phyloP scores from a whole-genome alignment of 2,888 invertebrate genomes.

The Nomada ferruginata region DNA sequence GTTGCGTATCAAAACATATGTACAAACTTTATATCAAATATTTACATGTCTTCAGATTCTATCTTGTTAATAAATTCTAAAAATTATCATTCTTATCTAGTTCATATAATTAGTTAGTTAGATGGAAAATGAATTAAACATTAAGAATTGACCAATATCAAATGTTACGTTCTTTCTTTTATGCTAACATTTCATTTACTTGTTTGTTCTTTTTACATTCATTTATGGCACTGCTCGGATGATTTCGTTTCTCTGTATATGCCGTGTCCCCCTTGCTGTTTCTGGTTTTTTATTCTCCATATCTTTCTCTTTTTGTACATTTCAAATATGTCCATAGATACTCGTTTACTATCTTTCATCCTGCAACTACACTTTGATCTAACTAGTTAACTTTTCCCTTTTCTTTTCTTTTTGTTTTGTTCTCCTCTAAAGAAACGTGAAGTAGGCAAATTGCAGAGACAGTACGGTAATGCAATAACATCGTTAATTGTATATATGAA shows the following conservation, averaged over 20 bases:
- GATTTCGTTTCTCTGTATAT: constrained; percentile 57
- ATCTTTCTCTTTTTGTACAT: constrained; percentile 54
- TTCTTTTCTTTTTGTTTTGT: neutral
- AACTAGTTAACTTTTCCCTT: constrained; percentile 33
- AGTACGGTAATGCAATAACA: constrained; percentile 53
- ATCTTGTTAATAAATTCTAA: constrained; percentile 64
- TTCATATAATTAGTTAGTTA: constrained; percentile 48
- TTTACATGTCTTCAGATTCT: constrained; percentile 64
- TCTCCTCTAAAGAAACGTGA: constrained; percentile 48
- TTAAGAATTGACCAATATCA: constrained; percentile 66
- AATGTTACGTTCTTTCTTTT: constrained; percentile 53
- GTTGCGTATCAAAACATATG: constrained; percentile 73
- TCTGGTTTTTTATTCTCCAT: neutral
- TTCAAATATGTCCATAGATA: constrained; percentile 44
- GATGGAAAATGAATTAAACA: constrained; percentile 64
- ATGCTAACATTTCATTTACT: constrained; percentile 49
- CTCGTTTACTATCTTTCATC: constrained; percentile 40
- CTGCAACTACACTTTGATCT: constrained; percentile 39
- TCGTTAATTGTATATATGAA: constrained; percentile 56
- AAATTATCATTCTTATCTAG: constrained; percentile 64
- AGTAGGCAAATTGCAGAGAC: constrained; percentile 48
- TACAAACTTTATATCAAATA: constrained; percentile 70
- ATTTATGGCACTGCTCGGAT: constrained; percentile 70
- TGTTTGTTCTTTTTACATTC: constrained; percentile 52
- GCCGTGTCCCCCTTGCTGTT: constrained; percentile 42